A percentile compares a stretch with the other conserved stretches of the same genome.
These are phyloP conservation scores for Notolabrus celidotus DNA, from an alignment of 2,797 vertebrate genomes.

Conservation along the genomic window DNA sequence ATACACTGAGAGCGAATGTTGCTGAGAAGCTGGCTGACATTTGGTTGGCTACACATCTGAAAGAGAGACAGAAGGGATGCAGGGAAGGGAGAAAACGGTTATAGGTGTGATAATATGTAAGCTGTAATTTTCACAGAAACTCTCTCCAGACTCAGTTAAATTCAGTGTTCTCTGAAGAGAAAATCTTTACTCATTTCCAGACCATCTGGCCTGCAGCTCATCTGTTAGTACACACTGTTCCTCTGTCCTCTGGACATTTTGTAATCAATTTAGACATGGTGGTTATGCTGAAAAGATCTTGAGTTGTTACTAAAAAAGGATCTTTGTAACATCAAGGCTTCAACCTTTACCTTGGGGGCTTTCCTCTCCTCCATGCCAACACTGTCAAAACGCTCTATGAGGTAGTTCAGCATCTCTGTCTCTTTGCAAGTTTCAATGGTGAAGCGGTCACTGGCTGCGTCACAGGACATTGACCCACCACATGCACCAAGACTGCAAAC, in stretches of 20 bases:
- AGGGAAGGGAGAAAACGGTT: neutral
- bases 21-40: slow-evolving; percentile 97
- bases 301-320: neutral
- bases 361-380: slow-evolving; percentile 99
- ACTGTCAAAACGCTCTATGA: slow-evolving; percentile 99
- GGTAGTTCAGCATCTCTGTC: slow-evolving; percentile 99
- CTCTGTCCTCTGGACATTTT: slow-evolving; percentile 19
- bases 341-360: slow-evolving; percentile 93
- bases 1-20: slow-evolving; percentile 99
- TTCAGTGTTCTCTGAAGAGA: slow-evolving; percentile 20
- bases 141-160: slow-evolving; percentile 26
- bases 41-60: slow-evolving; percentile 98
- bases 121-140: slow-evolving; percentile 33
- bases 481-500: slow-evolving; percentile 89
- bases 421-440: slow-evolving; percentile 98
- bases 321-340: neutral
- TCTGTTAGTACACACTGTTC: slow-evolving; percentile 30
- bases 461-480: slow-evolving; percentile 89
- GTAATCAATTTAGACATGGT: slow-evolving; percentile 13
- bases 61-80: slow-evolving; percentile 11
- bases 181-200: slow-evolving; percentile 24
- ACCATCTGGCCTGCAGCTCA: slow-evolving; percentile 27
- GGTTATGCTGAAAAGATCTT: slow-evolving; percentile 3
- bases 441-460: slow-evolving; percentile 95
- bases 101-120: slow-evolving; percentile 32